Percentiles rank a stretch among this genome's conserved stretches.
Evolutionary conservation across 2,113 vertebrate species (phyloP).

Genomic region (Indicator indicator): DNA sequence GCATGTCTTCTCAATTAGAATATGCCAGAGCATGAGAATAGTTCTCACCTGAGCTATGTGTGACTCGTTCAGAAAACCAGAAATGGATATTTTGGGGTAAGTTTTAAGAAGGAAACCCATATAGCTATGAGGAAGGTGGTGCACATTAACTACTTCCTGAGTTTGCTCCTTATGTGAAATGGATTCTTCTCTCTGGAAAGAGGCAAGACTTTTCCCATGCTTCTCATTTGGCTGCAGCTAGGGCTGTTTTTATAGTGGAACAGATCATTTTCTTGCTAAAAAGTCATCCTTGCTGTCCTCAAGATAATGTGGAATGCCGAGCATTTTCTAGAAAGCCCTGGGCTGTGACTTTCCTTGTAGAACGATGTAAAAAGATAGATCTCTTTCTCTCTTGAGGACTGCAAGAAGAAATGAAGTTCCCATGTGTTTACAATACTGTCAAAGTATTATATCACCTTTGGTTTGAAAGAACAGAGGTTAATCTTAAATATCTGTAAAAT

Average conservation of each 20-base stretch:
- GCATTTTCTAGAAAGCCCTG: neutral
- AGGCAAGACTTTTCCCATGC: neutral
- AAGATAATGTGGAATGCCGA: neutral
- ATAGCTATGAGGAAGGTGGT: neutral
- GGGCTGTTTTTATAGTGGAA: neutral
- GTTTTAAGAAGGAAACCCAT: neutral
- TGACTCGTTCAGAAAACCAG: neutral
- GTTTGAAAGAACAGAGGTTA: slow-evolving; percentile 33
- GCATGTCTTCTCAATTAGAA: neutral
- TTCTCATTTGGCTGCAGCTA: neutral
- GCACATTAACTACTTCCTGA: neutral
- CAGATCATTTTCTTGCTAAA: neutral
- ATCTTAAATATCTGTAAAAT: slow-evolving; percentile 36
- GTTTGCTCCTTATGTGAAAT: neutral
- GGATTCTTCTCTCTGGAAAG: neutral
- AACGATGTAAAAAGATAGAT: neutral
- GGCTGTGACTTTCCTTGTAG: neutral
- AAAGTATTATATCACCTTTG: neutral
- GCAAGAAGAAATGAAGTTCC: slow-evolving; percentile 6
- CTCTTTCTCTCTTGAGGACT: neutral
- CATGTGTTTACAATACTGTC: slow-evolving; percentile 2
- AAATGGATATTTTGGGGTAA: rapidly evolving
- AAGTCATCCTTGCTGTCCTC: neutral
- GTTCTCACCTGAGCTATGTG: neutral
- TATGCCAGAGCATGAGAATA: neutral